A percentile compares a stretch with the other conserved stretches of the same genome.
Evolutionary conservation across 2,888 invertebrate species (phyloP).

Genomic region (Morinoia aosen): DNA sequence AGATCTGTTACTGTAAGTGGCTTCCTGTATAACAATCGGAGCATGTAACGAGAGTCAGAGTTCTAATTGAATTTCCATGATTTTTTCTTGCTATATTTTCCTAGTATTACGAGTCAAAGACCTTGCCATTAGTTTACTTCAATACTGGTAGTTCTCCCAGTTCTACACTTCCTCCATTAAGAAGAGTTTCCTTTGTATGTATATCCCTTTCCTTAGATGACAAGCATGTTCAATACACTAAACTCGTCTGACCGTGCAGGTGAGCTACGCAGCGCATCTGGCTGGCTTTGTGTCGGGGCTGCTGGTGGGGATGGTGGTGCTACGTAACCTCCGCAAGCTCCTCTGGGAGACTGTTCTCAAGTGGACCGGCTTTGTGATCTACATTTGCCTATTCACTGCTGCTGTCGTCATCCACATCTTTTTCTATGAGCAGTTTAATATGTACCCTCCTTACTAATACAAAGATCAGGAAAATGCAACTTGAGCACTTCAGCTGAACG

Average conservation of each 20-base stretch:
- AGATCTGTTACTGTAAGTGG: no score
- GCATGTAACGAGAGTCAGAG: no score
- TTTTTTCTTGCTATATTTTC: no score
- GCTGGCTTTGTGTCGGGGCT: constrained; percentile 91
- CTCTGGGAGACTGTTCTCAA: constrained; percentile 86
- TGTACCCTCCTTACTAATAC: constrained; percentile 66
- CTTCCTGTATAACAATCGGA: no score
- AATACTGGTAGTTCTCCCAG: no score
- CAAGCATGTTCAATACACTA: no score
- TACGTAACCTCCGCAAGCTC: constrained; percentile 85
- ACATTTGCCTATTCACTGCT: constrained; percentile 80
- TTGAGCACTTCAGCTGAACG: not conserved
- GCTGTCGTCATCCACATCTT: constrained; percentile 82
- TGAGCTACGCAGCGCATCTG: constrained; percentile 94
- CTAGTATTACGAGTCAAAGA: no score
- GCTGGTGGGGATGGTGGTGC: constrained; percentile 85
- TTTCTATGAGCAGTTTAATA: constrained; percentile 69
- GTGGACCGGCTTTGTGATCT: constrained; percentile 84
- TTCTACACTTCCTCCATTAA: no score
- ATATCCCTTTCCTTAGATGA: no score
- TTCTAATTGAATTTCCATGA: no score
- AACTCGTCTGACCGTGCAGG: constrained; percentile 72
- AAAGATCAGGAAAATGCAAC: not conserved
- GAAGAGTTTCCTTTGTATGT: no score
- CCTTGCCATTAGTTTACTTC: no score